Conservation (phyloP, 2,797 vertebrate species). For the Calcarius lapponicus region DNA sequence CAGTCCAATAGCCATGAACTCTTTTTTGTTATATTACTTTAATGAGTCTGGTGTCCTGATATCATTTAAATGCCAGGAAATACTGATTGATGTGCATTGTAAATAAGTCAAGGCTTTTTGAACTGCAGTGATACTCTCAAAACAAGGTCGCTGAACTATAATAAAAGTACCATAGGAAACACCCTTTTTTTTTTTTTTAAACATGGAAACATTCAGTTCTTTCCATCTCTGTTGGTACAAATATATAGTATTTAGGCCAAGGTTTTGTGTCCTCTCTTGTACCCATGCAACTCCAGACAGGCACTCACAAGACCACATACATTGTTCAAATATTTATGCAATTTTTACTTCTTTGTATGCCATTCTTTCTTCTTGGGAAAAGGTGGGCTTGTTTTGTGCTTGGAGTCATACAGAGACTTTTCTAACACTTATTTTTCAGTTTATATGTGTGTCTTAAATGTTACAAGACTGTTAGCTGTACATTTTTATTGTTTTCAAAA, state of each 20-base stretch:
- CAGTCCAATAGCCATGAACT: constrained; percentile 44
- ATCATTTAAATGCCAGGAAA: constrained; percentile 29
- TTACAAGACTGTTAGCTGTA: not conserved
- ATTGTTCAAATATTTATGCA: not conserved
- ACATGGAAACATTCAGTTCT: not conserved
- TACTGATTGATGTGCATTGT: not conserved
- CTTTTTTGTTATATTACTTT: constrained; percentile 26
- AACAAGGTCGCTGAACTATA: not conserved
- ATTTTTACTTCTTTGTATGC: not conserved
- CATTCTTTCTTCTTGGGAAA: not conserved
- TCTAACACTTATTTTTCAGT: not conserved
- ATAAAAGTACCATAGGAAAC: not conserved
- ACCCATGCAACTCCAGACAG: not conserved
- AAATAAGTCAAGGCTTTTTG: constrained; percentile 23
- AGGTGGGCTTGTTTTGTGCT: not conserved
- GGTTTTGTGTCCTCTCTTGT: not conserved
- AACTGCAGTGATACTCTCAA: not conserved
- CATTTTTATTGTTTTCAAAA: not conserved
- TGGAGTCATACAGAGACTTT: not conserved
- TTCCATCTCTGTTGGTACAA: not conserved
- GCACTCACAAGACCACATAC: not conserved
- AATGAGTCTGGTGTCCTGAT: not conserved
- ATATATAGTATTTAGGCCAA: not conserved
- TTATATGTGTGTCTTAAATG: not conserved
- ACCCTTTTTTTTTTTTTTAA: accelerated